These are phyloP conservation scores for Petrophora chlorosata DNA, from an alignment of 2,888 invertebrate genomes.

Conservation along the genomic window DNA sequence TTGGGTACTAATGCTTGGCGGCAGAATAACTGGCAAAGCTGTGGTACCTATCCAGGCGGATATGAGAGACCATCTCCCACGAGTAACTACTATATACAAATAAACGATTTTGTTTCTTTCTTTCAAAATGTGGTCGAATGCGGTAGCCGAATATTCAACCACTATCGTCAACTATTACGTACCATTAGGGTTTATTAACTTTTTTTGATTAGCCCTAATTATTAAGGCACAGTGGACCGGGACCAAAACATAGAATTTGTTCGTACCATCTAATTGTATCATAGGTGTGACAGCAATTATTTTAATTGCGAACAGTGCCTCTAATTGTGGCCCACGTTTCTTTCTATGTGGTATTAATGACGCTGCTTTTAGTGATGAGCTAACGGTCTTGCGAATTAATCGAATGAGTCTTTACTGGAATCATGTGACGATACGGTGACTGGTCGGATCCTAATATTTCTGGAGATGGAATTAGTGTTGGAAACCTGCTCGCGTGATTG, in stretches of 20 bases:
- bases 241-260: conserved; percentile 70
- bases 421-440: too few species aligned
- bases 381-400: conserved; percentile 22
- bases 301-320: conserved; percentile 76
- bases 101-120: too few species aligned
- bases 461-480: too few species aligned
- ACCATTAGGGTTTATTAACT: conserved; percentile 56
- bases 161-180: conserved; percentile 43
- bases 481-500: too few species aligned
- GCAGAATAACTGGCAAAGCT: too few species aligned
- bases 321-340: conserved; percentile 72
- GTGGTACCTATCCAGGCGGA: too few species aligned
- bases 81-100: too few species aligned
- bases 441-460: too few species aligned
- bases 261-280: conserved; percentile 73
- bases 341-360: conserved; percentile 63
- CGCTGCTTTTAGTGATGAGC: conserved; percentile 30
- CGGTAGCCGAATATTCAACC: neutral
- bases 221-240: conserved; percentile 46
- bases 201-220: conserved; percentile 63
- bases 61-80: too few species aligned
- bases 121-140: too few species aligned
- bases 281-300: conserved; percentile 82
- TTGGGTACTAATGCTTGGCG: too few species aligned
- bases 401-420: conserved; percentile 17